Evolutionary conservation across 2,113 vertebrate genomes (phyloP).

Genomic region (Zosterops pallidus): DNA sequence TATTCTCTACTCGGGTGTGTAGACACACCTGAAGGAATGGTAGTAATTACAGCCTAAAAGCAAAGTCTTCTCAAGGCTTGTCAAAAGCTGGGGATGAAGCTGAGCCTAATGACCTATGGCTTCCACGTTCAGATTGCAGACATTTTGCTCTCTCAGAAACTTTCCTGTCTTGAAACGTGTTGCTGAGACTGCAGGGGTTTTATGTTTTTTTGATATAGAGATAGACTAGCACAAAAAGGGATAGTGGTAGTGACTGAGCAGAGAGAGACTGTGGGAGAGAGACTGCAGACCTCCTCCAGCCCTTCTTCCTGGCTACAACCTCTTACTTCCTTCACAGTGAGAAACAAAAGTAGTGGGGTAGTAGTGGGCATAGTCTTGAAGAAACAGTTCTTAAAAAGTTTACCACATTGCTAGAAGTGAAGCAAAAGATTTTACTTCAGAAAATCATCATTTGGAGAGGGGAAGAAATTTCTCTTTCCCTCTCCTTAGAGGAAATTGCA

Average conservation of each 20-base stretch:
- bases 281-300: neutral
- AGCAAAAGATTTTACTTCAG: neutral
- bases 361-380: neutral
- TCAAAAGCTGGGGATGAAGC: neutral
- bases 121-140: neutral
- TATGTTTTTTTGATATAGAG: neutral
- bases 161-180: neutral
- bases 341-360: neutral
- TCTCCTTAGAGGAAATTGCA: neutral
- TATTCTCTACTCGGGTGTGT: neutral
- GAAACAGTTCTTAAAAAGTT: neutral
- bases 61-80: neutral
- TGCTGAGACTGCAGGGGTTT: neutral
- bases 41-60: neutral
- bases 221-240: neutral
- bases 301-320: neutral
- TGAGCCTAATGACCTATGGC: neutral
- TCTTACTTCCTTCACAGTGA: neutral
- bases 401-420: neutral
- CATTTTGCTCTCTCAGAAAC: neutral
- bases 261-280: neutral
- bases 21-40: neutral
- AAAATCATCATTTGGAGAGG: neutral
- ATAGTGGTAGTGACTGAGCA: neutral
- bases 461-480: neutral